Evolutionary conservation across 2,888 invertebrate genomes (phyloP), one percentile per base, ranked within the genome.

Genomic region (Plusia festucae): DNA sequence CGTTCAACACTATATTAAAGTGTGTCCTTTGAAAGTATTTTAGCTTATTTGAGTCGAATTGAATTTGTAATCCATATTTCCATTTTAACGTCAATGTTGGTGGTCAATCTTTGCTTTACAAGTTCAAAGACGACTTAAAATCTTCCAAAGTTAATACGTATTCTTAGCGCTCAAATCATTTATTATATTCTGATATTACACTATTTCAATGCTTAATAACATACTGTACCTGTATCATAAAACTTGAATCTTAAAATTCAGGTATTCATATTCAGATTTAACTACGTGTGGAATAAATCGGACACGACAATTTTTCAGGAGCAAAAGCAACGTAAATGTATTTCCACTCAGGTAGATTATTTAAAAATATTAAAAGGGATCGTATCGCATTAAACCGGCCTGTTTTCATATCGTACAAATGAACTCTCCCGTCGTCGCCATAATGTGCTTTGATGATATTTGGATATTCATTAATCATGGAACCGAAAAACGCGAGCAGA

Each of bases 371-470:
- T 64, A 67, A 69, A 69, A 53, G 49, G 59, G 63, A 56, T 61
- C 54, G 40, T 51, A 55, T 67, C 53, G 30, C 56, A 63, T 57
- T 56, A 65, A 58, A 61, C 32, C 16, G 61, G 44, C 2, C 58
- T 61, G 27, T 63, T 68, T 67, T 55, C 59, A 62, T 65, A 53
- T 63, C 53, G 13, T 24, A 54, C n/a, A 58, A 53, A 53, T 24
- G 53, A 30, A 13, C 53, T 24, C 18, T 53, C 64, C 64, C 56
- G 57, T 44, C 53, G 18, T 69, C 53, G 27, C 65, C 60, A 60
- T 76, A 79, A 75, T 76, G 30, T 73, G 67, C 76, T 83, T 79
- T 79, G 73, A 80, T 76, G 77, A 73, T 83, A 73, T 82, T 80
- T 78, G 64, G 61, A 68, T 69, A 77, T 76, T 73, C 73, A 82